Evolutionary conservation across 2,888 invertebrate species (phyloP), one percentile per base, ranked within the genome.

Genomic region (Campaea margaritaria): DNA sequence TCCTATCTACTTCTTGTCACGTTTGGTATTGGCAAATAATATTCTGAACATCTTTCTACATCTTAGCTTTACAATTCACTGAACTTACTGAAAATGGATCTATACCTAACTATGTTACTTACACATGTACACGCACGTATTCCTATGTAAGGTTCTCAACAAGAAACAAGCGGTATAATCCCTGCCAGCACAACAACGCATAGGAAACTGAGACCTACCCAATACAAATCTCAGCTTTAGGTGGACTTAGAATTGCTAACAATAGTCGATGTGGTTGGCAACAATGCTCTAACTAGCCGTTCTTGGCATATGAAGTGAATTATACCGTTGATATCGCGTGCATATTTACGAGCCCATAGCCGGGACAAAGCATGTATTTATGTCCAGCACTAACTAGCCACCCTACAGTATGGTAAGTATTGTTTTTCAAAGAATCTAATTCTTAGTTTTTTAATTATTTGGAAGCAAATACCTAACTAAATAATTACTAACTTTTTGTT

Each of bases 301-400:
- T 76, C 73, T 75, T 76, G 75, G 72, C 73, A 75, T 76, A 78
- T 80, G 79, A 81, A 81, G 74, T 79, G 77, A 79, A 85, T 76
- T 81, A 78, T 76, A 79, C 77, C 81, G 78, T 84, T 82, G 79
- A 81, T 82, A 83, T 81, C 85, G 81, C 76, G 76, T 70, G 70
- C 70, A 69, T 70, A 76, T 89, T 89, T 89, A 90, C 85, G 89
- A 90, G 87, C 83, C n/a, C 90, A 85, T 78, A 83, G 83, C 88
- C 82, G 79, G 78, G 31, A 1, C 9, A 21, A 21, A 21, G 21
- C 21, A 21, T 3, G 15, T 43, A 11, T 34, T 34, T 34, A 41
- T 43, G 46, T 46, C 46, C 21, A 5, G 5, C 21, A 5, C 21
- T 21, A 21, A 21, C 21, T 21, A 21, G 21, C 21, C 21, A 21